phyloP scores from a whole-genome alignment of 2,113 vertebrate genomes.

The Mugil cephalus region DNA sequence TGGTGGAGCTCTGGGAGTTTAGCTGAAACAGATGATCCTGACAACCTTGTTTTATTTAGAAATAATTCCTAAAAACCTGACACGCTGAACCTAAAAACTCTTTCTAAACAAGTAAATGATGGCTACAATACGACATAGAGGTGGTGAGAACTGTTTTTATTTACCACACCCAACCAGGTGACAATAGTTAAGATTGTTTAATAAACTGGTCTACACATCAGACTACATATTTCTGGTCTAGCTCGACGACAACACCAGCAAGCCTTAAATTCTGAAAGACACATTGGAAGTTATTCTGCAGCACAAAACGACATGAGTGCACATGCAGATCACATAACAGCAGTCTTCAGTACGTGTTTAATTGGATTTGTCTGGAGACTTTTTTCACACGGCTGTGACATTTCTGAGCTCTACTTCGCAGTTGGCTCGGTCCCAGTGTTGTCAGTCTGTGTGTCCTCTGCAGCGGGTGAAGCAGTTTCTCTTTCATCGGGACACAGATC shows the following conservation, averaged over 20 bases:
- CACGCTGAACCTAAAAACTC: neutral
- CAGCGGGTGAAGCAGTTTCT: constrained; percentile 1
- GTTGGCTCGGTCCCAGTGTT: constrained; percentile 3
- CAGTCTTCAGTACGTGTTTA: constrained; percentile 29
- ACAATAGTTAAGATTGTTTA: constrained; percentile 16
- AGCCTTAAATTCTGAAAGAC: neutral
- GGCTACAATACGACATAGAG: neutral
- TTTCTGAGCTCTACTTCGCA: constrained; percentile 10
- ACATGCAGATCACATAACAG: constrained; percentile 18
- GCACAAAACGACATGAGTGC: neutral
- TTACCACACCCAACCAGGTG: constrained; percentile 29
- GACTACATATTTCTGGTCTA: neutral
- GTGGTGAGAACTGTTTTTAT: constrained; percentile 49
- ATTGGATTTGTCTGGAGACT: constrained; percentile 2
- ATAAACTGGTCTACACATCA: constrained; percentile 9
- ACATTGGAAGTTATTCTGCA: neutral
- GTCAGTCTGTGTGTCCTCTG: constrained; percentile 16
- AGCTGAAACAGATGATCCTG: neutral
- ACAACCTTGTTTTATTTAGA: neutral
- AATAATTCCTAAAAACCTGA: neutral
- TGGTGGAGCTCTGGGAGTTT: neutral
- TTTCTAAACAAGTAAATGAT: constrained; percentile 14
- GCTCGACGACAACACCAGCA: neutral
- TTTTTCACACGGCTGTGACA: too few relatives aligned
- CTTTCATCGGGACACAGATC: constrained; percentile 74